Base-by-base conservation (phyloP, 2,113 vertebrate genomes). In the Apodemus speciosus region DNA sequence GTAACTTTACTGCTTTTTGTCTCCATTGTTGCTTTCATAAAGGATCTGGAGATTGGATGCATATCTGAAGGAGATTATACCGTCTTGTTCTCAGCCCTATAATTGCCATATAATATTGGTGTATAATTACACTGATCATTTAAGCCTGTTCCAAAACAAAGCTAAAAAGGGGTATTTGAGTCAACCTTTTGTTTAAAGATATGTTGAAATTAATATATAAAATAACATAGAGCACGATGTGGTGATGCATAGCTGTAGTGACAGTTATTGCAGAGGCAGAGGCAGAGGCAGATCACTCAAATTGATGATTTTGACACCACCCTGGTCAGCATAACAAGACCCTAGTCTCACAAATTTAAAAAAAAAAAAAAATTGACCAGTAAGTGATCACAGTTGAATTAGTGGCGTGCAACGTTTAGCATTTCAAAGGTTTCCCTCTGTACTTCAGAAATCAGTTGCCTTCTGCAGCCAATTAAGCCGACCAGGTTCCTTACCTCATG, bases 401-500 rank as follows among this genome's bases (percentile, higher is more conserved):
- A 92, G 35, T 32, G 73, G n/a, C 43, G 56, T 49, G 46, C 10
- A 66, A 49, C 2, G 9, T 84, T 16, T 95, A 92, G 64, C 6
- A 72, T 90, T 30, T 77, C 21, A 77, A 58, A 91, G 38, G 81
- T 73, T 83, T 27, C 4, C 62, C 43, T 89, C 89, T 88, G 56
- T 89, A 43, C 87, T 92, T 93, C 69, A 95, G 46, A 95, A 90
- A 90, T 92, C 16, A 15, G 0, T 90, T 95, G 21, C 10, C 40
- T 66, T 85, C 40, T 66, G 60, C 60, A 85, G 81, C 81, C 60
- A 85, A 49, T 66, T 66, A 85, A 85, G 60, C 81, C 40, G 27
- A 85, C 81, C 60, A 66, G 60, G 27, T 66, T 85, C 60, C 81
- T 85, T 66, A 66, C 40, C 18, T 21, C 60, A 30, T 85, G 18